Evolutionary conservation across 1,140 invertebrate genomes (phyloP).

Genomic region (Drosophila melanica): DNA sequence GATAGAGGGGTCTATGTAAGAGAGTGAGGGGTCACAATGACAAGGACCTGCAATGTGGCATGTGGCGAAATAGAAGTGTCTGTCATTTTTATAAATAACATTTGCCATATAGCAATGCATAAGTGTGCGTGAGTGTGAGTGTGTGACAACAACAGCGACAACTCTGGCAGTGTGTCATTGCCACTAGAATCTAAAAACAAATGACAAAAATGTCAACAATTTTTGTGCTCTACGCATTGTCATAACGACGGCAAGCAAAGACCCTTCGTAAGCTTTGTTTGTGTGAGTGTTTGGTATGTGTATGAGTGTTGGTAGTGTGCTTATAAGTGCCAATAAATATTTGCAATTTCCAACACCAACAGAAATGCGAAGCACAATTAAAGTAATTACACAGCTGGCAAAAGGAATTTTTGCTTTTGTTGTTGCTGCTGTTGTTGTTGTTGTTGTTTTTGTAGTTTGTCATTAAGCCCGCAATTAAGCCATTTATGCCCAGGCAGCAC

Average conservation of each 20-base stretch:
- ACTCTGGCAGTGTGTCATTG: constrained; percentile 65
- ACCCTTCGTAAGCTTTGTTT: constrained; percentile 31
- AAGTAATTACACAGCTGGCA: constrained; percentile 64
- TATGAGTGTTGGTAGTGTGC: constrained; percentile 10
- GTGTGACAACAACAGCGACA: constrained; percentile 32
- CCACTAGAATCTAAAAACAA: constrained; percentile 74
- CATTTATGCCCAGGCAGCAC: constrained; percentile 75
- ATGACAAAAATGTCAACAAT: constrained; percentile 74
- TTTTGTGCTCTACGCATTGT: constrained; percentile 54
- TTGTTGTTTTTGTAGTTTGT: constrained; percentile 39
- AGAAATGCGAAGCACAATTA: constrained; percentile 69
- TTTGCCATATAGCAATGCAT: constrained; percentile 37
- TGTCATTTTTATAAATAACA: constrained; percentile 82
- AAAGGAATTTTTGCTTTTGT: constrained; percentile 61
- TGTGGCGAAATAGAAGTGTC: constrained; percentile 76
- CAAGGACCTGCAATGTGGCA: constrained; percentile 51
- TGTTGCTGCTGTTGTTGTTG: constrained; percentile 15
- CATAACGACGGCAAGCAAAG: constrained; percentile 44
- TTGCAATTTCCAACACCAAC: constrained; percentile 53
- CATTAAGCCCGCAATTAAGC: constrained; percentile 72
- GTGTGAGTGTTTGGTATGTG: background rate
- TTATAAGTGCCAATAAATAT: constrained; percentile 57
- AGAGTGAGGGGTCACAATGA: constrained; percentile 11
- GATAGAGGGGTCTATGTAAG: background rate
- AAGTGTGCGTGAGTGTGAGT: constrained; percentile 26